Evolutionary conservation across 2,888 invertebrate species (phyloP).

Genomic region (Synergus umbraculus): DNA sequence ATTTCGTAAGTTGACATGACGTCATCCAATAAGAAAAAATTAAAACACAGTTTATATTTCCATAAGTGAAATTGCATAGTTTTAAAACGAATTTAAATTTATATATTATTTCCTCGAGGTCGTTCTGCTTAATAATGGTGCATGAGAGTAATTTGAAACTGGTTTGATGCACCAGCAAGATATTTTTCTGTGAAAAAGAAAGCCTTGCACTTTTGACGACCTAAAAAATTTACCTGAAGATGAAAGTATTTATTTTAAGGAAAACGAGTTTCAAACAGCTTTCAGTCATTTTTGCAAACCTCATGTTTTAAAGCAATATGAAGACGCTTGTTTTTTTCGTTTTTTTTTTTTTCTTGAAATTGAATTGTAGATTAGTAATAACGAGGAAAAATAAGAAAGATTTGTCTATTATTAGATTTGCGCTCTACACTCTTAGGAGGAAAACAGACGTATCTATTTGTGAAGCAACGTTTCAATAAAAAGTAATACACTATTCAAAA

Average conservation of each 20-base stretch:
- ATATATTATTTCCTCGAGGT: not conserved
- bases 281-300: not conserved
- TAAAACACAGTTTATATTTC: conserved; percentile 2
- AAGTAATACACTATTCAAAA: no score
- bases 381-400: no score
- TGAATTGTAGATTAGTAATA: not conserved
- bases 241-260: not conserved
- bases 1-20: conserved; percentile 21
- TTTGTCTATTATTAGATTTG: no score
- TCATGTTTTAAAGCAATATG: not conserved
- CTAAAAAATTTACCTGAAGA: not conserved
- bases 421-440: no score
- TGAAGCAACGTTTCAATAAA: no score
- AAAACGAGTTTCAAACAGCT: conserved; percentile 1
- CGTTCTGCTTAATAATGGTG: not conserved
- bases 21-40: conserved; percentile 11
- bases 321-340: not conserved
- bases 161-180: not conserved
- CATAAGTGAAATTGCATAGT: conserved; percentile 26
- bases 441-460: no score
- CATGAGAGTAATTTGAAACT: not conserved
- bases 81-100: conserved; percentile 4
- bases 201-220: conserved; percentile 19
- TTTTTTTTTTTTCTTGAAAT: not conserved
- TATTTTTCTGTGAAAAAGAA: not conserved